phyloP scores from a whole-genome alignment of 1,140 invertebrate species.

The Fopius arisanus region DNA sequence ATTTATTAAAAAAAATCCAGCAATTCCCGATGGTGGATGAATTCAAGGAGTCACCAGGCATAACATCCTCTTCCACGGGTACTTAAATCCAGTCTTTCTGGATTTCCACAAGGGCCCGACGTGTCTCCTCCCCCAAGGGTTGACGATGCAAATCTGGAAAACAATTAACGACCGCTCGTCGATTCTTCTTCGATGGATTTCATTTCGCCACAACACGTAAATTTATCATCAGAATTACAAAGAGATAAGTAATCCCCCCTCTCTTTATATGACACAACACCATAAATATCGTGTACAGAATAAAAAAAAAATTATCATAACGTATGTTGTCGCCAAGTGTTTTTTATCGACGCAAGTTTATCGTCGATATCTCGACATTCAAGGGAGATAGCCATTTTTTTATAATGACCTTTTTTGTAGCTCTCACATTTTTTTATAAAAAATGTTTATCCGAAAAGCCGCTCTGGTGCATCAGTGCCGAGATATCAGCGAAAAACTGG shows the following conservation, averaged over 20 bases:
- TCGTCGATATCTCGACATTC: no score
- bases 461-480: no score
- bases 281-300: background rate
- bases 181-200: constrained; percentile 3
- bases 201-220: background rate
- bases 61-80: background rate
- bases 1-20: constrained; percentile 47
- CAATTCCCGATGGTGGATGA: background rate
- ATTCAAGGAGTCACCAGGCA: background rate
- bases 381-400: no score
- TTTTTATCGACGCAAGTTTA: no score
- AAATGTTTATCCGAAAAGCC: no score
- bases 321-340: no score
- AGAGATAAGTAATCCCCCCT: background rate
- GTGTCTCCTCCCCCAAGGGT: background rate
- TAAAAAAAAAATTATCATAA: background rate
- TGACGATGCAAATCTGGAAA: constrained; percentile 19
- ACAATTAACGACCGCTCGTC: background rate
- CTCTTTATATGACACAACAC: background rate
- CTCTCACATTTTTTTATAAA: no score
- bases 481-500: no score
- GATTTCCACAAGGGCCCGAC: background rate
- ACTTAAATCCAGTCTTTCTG: constrained; percentile 6
- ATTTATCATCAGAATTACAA: background rate
- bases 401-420: no score